A percentile compares a stretch with the other conserved stretches of the same genome.
phyloP scores from a whole-genome alignment of 2,888 invertebrate species.

The Pterostichus niger region DNA sequence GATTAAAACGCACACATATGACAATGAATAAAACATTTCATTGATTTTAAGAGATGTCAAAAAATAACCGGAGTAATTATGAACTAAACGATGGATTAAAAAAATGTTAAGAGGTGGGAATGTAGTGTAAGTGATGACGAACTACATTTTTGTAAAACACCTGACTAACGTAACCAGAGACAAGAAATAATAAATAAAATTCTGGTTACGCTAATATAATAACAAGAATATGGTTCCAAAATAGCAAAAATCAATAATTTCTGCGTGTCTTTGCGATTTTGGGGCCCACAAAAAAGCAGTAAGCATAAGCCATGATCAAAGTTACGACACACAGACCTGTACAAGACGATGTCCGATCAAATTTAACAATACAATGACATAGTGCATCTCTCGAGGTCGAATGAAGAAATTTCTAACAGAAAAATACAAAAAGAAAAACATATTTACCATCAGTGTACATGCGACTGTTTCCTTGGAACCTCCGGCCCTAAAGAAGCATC shows the following conservation, averaged over 20 bases:
- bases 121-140: neutral
- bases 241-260: neutral
- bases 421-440: slow-evolving; percentile 59
- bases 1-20: no score
- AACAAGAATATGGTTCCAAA: neutral
- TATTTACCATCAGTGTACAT: slow-evolving; percentile 61
- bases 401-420: slow-evolving; percentile 54
- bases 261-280: neutral
- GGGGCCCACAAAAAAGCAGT: slow-evolving; percentile 50
- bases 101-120: no score
- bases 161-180: slow-evolving; percentile 18
- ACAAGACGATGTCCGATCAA: slow-evolving; percentile 10
- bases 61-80: no score
- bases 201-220: slow-evolving; percentile 23
- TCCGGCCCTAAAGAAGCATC: slow-evolving; percentile 59
- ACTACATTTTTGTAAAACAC: slow-evolving; percentile 19
- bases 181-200: neutral
- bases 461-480: neutral
- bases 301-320: slow-evolving; percentile 63
- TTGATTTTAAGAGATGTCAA: no score
- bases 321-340: slow-evolving; percentile 58
- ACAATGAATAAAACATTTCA: no score
- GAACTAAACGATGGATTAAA: no score
- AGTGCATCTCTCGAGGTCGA: slow-evolving; percentile 40
- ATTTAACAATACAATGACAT: slow-evolving; percentile 40